These are phyloP conservation scores for Zaprionus africanus DNA, from an alignment of 1,140 invertebrate genomes.

Conservation along the genomic window DNA sequence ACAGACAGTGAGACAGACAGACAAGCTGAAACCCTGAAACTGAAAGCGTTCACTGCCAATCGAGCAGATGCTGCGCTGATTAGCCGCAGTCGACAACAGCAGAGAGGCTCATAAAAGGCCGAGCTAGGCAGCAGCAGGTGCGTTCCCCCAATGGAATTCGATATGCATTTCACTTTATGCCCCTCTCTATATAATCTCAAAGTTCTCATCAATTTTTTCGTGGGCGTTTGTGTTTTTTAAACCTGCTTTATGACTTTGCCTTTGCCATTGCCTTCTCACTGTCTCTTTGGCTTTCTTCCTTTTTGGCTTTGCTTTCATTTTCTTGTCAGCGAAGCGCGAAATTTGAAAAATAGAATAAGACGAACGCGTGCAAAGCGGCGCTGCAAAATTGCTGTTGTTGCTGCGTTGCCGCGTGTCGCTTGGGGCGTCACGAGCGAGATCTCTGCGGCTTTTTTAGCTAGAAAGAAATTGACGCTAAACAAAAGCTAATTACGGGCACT, in stretches of 20 bases:
- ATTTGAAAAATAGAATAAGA: constrained; percentile 48
- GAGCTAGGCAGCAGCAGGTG: background rate
- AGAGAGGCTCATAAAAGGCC: constrained; percentile 23
- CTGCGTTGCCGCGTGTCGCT: constrained; percentile 13
- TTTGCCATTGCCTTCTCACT: background rate
- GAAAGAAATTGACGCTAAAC: constrained; percentile 53
- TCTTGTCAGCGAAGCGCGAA: constrained; percentile 50
- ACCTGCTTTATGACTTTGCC: constrained; percentile 8
- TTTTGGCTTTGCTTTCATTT: constrained; percentile 28
- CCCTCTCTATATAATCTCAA: constrained; percentile 3
- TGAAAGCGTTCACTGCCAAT: constrained; percentile 58
- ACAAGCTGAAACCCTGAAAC: constrained; percentile 14
- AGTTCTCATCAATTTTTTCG: constrained; percentile 10
- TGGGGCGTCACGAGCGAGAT: background rate
- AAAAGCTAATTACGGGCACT: constrained; percentile 58
- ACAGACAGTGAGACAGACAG: constrained; percentile 25
- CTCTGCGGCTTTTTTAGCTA: constrained; percentile 23
- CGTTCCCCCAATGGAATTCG: constrained; percentile 1
- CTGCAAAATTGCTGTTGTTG: constrained; percentile 40
- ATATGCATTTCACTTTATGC: constrained; percentile 19
- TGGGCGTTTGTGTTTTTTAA: constrained; percentile 24
- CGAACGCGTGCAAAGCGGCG: background rate
- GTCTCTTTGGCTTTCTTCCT: constrained; percentile 15
- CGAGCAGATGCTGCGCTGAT: constrained; percentile 57
- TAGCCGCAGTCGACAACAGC: background rate